Conservation (phyloP, 2,113 vertebrate genomes). For the Nyctereutes procyonoides region DNA sequence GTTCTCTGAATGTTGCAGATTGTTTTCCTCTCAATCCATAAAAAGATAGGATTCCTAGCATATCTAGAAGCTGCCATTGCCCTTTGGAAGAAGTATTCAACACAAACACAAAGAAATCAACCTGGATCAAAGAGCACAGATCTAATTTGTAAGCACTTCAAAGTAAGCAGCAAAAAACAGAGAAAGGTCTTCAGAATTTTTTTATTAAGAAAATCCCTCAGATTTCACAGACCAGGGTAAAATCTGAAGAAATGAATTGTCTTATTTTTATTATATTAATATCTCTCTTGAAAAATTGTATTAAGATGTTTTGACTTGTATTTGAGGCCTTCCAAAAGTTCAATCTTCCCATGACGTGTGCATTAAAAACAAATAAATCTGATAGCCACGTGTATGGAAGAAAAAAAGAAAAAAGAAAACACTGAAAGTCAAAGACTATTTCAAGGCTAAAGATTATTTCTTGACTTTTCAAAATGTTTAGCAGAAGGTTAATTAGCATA, state of each 20-base stretch:
- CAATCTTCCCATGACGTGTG: constrained; percentile 15
- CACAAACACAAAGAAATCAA: constrained; percentile 72
- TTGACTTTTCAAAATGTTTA: constrained; percentile 56
- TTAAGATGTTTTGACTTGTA: constrained; percentile 31
- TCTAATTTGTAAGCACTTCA: constrained; percentile 55
- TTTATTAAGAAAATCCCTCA: background rate
- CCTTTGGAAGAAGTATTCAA: constrained; percentile 40
- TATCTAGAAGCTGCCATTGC: constrained; percentile 38
- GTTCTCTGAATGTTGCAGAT: background rate
- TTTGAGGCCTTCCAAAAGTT: background rate
- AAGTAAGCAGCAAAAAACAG: constrained; percentile 25
- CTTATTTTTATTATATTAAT: background rate
- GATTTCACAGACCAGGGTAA: background rate
- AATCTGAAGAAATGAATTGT: background rate
- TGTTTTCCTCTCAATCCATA: background rate
- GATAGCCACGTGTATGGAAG: background rate
- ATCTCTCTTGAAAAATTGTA: background rate
- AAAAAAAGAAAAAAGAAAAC: constrained; percentile 45
- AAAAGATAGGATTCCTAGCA: constrained; percentile 55
- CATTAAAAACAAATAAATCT: background rate
- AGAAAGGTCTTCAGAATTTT: constrained; percentile 52
- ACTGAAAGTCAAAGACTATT: background rate
- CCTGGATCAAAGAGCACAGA: constrained; percentile 48
- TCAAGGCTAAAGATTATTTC: constrained; percentile 55
- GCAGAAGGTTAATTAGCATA: constrained; percentile 11